Base-by-base conservation (phyloP, 37 sponge, comb jelly and placozoan genomes). In the Agelas oroides region DNA sequence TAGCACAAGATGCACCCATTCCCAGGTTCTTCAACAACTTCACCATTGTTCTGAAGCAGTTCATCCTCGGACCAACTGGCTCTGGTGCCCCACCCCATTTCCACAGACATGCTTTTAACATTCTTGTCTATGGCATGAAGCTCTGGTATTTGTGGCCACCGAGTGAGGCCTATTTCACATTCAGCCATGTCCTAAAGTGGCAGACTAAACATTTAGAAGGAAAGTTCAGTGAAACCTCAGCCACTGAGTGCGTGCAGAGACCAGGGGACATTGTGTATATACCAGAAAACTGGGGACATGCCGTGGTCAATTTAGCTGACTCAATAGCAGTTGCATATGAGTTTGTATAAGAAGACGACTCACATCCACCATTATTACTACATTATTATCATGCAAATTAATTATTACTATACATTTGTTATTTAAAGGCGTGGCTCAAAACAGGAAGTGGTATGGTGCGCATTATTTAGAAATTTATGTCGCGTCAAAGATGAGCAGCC, bases 221-320 rank as follows among this genome's bases (percentile, higher is more conserved):
- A 0, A 52, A 37, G 57, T 5, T 28, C 31, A 53, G 73, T 8
- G 5, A 1, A 46, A 3, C 46, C 8, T 8, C 46, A 54, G 21
- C 39, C 34, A 38, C 25, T 54, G 59, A 75, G 31, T 66, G 63
- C 18, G 25, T 61, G 14, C 88, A 88, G 41, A 30, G 34, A 59
- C 82, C 81, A 31, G 82, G 82, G 38, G 88, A 88, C 40, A 53
- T 82, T 20, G 37, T 88, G 18, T 88, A 60, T 41, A 38, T 88
- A 30, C 88, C 88, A 5, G 83, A 88, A 59, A 82, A 82, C 83
- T 88, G 88, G 88, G 88, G 88, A 54, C 88, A 88, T 81, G 88
- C 88, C 37, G 88, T 88, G 28, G 58, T 88, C 56, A 88, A 88
- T 41, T 32, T 52, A 73, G 75, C 86, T 40, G 59, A 54, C 3